Conservation (phyloP, 1,140 invertebrate species). For the Brachionus paranguensis region DNA sequence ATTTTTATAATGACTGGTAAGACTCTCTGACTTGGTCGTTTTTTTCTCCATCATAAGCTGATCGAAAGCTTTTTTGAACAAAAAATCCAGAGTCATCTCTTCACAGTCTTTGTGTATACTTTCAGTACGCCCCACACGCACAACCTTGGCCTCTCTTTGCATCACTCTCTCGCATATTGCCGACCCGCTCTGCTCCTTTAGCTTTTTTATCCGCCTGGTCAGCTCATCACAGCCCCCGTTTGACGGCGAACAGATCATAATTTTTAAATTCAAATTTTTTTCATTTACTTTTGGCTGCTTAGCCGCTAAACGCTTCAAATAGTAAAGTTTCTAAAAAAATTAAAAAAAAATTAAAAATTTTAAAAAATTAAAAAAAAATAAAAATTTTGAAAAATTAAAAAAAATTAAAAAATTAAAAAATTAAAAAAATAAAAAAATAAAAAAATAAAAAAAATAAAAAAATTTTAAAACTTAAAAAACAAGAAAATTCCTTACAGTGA, state of each 20-base stretch:
- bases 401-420: too few species aligned
- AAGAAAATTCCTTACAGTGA: not conserved
- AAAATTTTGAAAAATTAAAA: too few species aligned
- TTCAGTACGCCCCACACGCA: not conserved
- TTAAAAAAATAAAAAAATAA: too few species aligned
- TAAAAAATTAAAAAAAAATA: too few species aligned
- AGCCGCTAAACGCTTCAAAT: not conserved
- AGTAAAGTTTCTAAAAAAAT: not conserved
- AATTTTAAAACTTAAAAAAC: not conserved
- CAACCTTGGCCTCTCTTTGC: not conserved
- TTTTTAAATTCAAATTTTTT: slow-evolving; percentile 3
- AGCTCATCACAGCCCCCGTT: slow-evolving; percentile 27
- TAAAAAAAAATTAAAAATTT: not conserved
- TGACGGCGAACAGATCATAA: slow-evolving; percentile 5
- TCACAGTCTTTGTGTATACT: slow-evolving; percentile 16
- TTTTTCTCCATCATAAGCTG: slow-evolving; percentile 21
- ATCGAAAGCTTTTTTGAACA: not conserved
- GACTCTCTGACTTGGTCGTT: not conserved
- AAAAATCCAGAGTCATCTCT: not conserved
- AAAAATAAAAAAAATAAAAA: too few species aligned
- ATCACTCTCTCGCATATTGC: not conserved
- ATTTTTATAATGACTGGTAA: not conserved
- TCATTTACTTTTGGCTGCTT: not conserved
- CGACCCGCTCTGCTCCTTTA: not conserved
- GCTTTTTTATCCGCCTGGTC: not conserved